Percentiles rank a stretch among this genome's conserved stretches.
These are phyloP conservation scores for Eupithecia subfuscata DNA, from an alignment of 2,888 invertebrate species.

Conservation along the genomic window DNA sequence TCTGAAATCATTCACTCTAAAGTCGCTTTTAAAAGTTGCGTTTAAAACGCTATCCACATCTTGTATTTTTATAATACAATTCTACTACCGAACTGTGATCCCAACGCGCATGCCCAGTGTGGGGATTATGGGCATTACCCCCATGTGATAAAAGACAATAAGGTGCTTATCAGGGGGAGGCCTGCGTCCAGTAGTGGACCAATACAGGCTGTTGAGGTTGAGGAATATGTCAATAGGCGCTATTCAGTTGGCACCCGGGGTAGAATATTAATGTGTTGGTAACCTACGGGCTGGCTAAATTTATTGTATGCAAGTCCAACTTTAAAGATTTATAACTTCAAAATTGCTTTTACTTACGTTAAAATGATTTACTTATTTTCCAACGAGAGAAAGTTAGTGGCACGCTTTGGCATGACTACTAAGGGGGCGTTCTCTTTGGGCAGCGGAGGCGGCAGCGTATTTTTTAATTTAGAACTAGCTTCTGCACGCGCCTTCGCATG, in stretches of 20 bases:
- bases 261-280: slow-evolving; percentile 61
- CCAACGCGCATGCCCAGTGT: too few species aligned
- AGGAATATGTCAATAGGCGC: slow-evolving; percentile 23
- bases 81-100: too few species aligned
- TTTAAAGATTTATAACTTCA: slow-evolving; percentile 59
- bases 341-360: slow-evolving; percentile 56
- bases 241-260: slow-evolving; percentile 46
- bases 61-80: slow-evolving; percentile 39
- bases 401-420: slow-evolving; percentile 4
- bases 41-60: slow-evolving; percentile 26
- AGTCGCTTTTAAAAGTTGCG: slow-evolving; percentile 18
- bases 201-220: too few species aligned
- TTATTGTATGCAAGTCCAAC: slow-evolving; percentile 59
- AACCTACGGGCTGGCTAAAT: slow-evolving; percentile 61
- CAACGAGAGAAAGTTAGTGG: slow-evolving; percentile 26
- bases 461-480: too few species aligned
- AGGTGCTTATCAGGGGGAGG: too few species aligned
- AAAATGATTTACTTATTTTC: slow-evolving; percentile 52
- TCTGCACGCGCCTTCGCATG: too few species aligned
- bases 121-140: too few species aligned
- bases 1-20: slow-evolving; percentile 3
- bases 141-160: too few species aligned
- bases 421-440: not conserved
- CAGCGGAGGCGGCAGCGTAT: not conserved
- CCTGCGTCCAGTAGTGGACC: too few species aligned